Evolutionary conservation across 1,140 invertebrate genomes (phyloP).

Genomic region (Elymnias hypermnestra): DNA sequence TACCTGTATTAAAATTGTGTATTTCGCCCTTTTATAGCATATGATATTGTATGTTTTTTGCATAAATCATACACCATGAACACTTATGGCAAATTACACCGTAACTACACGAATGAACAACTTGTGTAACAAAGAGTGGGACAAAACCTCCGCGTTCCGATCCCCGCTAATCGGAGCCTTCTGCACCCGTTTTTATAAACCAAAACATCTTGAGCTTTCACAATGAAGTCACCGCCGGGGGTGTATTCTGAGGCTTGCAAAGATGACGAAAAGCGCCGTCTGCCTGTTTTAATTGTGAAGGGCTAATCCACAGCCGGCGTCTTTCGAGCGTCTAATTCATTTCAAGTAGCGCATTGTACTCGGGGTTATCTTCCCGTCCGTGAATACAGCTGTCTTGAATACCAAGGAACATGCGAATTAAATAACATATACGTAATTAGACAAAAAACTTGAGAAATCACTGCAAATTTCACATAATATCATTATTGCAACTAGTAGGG

Average conservation of each 20-base stretch:
- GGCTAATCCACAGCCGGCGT: constrained; percentile 50
- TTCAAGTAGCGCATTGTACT: constrained; percentile 58
- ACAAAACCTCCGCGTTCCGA: constrained; percentile 18
- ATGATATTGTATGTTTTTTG: no score
- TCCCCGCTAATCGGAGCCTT: constrained; percentile 30
- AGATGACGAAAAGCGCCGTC: constrained; percentile 44
- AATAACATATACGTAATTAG: no score
- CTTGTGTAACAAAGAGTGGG: constrained; percentile 15
- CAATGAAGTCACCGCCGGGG: constrained; percentile 34
- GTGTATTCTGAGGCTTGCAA: constrained; percentile 33
- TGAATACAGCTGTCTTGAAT: constrained; percentile 38
- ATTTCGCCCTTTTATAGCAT: no score
- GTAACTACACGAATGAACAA: constrained; percentile 25
- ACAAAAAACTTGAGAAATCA: no score
- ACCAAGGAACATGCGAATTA: constrained; percentile 27
- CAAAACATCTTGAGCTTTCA: constrained; percentile 45
- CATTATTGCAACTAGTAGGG: no score
- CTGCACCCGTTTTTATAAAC: constrained; percentile 34
- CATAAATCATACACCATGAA: constrained; percentile 17
- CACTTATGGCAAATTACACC: constrained; percentile 19
- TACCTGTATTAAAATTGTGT: no score
- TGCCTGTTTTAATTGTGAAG: constrained; percentile 58
- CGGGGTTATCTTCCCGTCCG: constrained; percentile 23
- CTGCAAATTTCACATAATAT: no score
- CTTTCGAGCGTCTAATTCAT: constrained; percentile 57